Conservation (phyloP, 2,888 invertebrate genomes). For the Arctia plantaginis region DNA sequence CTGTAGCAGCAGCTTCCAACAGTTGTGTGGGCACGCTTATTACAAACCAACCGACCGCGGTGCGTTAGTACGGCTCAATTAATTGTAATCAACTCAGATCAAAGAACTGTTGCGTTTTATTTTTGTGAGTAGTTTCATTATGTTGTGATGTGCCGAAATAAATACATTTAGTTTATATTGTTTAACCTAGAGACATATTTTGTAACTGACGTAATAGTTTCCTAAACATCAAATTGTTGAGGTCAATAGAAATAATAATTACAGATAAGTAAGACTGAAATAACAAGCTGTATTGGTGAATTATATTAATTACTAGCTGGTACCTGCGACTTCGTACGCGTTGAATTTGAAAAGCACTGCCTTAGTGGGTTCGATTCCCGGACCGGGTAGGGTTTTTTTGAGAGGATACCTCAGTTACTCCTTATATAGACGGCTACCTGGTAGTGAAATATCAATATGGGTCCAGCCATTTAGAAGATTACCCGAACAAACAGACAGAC, state of each 20-base stretch:
- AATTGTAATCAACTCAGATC: slow-evolving; percentile 33
- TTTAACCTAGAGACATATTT: not conserved
- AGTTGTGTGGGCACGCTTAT: slow-evolving; percentile 65
- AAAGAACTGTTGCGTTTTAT: slow-evolving; percentile 25
- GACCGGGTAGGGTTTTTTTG: no score
- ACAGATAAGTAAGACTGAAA: not conserved
- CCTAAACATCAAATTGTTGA: not conserved
- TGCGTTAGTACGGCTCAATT: slow-evolving; percentile 28
- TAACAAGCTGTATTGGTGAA: no score
- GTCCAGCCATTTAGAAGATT: no score
- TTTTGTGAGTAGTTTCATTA: slow-evolving; percentile 10
- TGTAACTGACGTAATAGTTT: not conserved
- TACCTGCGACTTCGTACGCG: no score
- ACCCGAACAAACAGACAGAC: no score
- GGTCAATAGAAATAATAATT: not conserved
- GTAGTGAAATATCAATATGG: no score
- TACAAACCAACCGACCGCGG: slow-evolving; percentile 61
- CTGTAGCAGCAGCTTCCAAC: slow-evolving; percentile 31
- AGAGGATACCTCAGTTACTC: no score
- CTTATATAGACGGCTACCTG: no score
- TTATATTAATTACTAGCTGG: no score
- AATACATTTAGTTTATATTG: not conserved
- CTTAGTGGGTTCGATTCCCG: no score
- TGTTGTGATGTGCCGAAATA: slow-evolving; percentile 14
- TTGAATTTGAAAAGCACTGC: no score